These are phyloP conservation scores for Bimastos eiseni DNA, from an alignment of 2,888 invertebrate genomes.

Conservation along the genomic window DNA sequence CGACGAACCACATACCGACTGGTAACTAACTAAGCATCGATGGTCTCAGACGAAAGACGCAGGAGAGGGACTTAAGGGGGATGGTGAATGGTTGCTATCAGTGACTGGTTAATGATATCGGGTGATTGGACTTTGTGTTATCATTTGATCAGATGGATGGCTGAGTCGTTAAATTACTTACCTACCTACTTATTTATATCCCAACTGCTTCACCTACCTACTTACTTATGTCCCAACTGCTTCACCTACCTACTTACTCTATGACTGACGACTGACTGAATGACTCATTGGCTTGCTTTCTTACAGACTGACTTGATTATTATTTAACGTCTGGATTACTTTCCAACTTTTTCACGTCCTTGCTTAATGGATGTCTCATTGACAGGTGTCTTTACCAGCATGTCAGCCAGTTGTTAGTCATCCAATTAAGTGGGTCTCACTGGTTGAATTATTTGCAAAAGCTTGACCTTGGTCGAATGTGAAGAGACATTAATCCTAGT, in stretches of 20 bases:
- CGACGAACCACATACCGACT: conserved; percentile 96
- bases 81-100: too few species aligned
- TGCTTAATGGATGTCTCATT: not conserved
- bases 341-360: not conserved
- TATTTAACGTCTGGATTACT: not conserved
- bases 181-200: not conserved
- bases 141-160: too few species aligned
- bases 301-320: not conserved
- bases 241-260: too few species aligned
- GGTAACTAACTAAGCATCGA: conserved; percentile 68
- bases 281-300: not conserved
- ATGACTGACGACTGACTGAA: not conserved
- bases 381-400: not conserved
- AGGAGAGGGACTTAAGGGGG: too few species aligned
- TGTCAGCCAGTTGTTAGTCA: not conserved
- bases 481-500: not conserved
- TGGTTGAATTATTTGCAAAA: not conserved
- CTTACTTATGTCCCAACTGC: too few species aligned
- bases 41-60: too few species aligned
- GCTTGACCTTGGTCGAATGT: not conserved
- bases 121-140: too few species aligned
- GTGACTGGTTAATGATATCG: too few species aligned
- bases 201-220: too few species aligned
- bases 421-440: not conserved
- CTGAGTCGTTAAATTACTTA: not conserved